phyloP scores from a whole-genome alignment of 2,888 invertebrate genomes.

The Diabrotica balteata region DNA sequence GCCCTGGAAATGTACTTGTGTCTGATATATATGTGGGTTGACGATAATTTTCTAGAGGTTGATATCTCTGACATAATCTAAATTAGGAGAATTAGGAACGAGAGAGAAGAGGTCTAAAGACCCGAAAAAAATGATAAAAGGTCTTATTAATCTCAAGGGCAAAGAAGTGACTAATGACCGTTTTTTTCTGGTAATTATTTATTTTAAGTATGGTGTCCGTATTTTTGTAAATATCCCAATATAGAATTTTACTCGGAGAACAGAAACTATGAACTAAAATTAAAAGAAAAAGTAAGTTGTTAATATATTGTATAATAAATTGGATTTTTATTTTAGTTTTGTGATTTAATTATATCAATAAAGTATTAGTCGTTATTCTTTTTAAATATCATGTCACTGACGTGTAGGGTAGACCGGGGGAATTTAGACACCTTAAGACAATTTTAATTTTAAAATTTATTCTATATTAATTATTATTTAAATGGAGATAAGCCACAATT shows the following conservation, averaged over 20 bases:
- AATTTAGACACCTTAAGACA: no score
- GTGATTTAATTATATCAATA: no score
- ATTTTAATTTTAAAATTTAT: no score
- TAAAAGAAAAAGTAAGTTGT: background rate
- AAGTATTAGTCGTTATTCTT: no score
- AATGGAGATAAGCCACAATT: no score
- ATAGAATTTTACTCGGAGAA: background rate
- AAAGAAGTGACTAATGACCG: constrained; percentile 12
- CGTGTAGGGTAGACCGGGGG: no score
- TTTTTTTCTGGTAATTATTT: constrained; percentile 17
- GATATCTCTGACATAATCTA: constrained; percentile 21
- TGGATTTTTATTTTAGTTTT: no score
- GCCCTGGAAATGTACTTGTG: background rate
- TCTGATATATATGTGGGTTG: constrained; percentile 18
- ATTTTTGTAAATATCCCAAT: background rate
- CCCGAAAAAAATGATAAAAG: constrained; percentile 19
- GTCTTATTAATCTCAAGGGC: constrained; percentile 16
- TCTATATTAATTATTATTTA: no score
- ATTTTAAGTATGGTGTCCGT: background rate
- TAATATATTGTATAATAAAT: no score
- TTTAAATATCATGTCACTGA: no score
- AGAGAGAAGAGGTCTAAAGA: constrained; percentile 10
- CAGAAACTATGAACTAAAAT: background rate
- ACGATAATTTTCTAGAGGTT: constrained; percentile 23
- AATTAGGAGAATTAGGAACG: constrained; percentile 21